A percentile compares a stretch with the other conserved stretches of the same genome.
Conservation (phyloP, 2,888 invertebrate species). For the Temnothorax rugatulus region DNA sequence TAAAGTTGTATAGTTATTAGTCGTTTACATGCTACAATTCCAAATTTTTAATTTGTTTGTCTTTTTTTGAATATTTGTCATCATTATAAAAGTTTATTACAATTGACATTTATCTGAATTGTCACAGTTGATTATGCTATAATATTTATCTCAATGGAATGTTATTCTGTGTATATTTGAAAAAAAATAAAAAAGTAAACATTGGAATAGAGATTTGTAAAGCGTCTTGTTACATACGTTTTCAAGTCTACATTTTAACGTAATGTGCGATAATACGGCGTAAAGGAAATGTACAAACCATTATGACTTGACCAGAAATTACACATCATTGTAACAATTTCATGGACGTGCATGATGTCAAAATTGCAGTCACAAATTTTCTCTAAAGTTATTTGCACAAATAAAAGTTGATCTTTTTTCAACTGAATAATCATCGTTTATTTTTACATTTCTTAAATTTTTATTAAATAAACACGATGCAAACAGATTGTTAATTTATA, state of each 20-base stretch:
- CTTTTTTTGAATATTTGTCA: no score
- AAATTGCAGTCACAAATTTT: neutral
- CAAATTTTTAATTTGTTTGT: no score
- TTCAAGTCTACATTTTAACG: neutral
- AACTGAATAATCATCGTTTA: neutral
- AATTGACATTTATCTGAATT: no score
- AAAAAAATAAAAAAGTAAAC: no score
- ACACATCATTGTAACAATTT: neutral
- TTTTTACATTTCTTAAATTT: neutral
- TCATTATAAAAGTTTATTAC: no score
- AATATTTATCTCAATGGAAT: no score
- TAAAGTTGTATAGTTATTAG: no score
- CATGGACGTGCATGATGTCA: neutral
- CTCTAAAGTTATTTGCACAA: neutral
- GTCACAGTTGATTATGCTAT: no score
- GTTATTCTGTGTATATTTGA: no score
- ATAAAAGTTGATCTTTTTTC: neutral
- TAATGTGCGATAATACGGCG: neutral
- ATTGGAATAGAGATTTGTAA: no score
- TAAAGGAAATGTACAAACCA: neutral
- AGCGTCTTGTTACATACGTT: neutral
- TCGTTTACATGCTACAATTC: no score
- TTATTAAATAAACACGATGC: neutral
- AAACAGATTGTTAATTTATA: neutral
- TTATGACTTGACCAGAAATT: neutral